A percentile compares a stretch with the other conserved stretches of the same genome.
Evolutionary conservation across 1,140 invertebrate species (phyloP).

Genomic region (Harpegnathos saltator): DNA sequence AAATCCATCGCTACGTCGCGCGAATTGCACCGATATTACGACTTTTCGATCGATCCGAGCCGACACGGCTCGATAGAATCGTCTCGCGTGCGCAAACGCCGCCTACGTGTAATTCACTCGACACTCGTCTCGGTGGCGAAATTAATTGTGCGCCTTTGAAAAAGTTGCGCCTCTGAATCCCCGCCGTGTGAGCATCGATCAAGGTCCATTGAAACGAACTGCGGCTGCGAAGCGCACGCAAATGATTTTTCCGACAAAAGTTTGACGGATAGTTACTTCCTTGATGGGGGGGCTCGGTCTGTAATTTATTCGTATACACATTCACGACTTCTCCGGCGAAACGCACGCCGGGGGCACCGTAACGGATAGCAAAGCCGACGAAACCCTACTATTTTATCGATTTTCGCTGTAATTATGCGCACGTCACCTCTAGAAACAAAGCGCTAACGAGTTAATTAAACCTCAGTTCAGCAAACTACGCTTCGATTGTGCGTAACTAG

Average conservation of each 20-base stretch:
- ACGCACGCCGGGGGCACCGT: not conserved
- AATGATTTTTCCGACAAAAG: too few relatives aligned
- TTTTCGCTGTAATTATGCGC: conserved; percentile 22
- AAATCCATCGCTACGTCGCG: conserved; percentile 25
- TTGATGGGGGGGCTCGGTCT: too few relatives aligned
- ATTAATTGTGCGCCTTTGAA: conserved; percentile 9
- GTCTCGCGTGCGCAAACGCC: not conserved
- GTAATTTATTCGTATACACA: not conserved
- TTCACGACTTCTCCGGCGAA: not conserved
- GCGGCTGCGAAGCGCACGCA: too few relatives aligned
- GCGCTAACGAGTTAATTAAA: conserved; percentile 43
- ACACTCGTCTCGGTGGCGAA: not conserved
- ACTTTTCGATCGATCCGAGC: conserved; percentile 58
- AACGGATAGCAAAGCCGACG: not conserved
- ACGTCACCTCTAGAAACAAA: conserved; percentile 12
- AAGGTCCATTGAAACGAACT: too few relatives aligned
- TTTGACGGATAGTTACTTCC: too few relatives aligned
- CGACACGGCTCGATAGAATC: conserved; percentile 19
- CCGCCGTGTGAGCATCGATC: not conserved
- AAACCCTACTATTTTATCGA: not conserved
- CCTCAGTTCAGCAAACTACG: not conserved
- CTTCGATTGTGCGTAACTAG: conserved; percentile 17
- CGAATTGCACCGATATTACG: conserved; percentile 36
- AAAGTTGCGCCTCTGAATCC: not conserved
- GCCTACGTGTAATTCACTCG: not conserved